phyloP scores from a whole-genome alignment of 2,797 vertebrate species.

The Cossypha heuglini region DNA sequence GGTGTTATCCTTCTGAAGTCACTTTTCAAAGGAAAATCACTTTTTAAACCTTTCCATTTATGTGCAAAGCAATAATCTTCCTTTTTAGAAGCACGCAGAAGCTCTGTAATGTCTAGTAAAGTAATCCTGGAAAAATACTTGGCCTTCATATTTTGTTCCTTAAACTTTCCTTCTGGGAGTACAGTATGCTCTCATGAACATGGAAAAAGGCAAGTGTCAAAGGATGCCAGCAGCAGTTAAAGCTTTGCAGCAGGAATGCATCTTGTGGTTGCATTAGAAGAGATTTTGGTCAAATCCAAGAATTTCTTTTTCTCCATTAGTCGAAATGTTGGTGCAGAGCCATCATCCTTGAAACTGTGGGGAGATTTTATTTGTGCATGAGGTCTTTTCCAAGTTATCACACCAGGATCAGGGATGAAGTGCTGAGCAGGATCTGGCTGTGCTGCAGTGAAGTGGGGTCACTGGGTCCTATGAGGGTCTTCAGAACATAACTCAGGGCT shows the following conservation, averaged over 20 bases:
- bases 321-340: neutral
- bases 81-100: neutral
- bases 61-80: neutral
- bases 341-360: neutral
- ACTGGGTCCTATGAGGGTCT: neutral
- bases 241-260: constrained; percentile 24
- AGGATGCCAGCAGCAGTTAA: constrained; percentile 37
- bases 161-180: constrained; percentile 34
- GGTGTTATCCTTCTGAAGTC: neutral
- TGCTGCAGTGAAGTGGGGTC: neutral
- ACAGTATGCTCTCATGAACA: neutral
- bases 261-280: constrained; percentile 12
- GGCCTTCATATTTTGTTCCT: neutral
- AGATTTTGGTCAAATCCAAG: constrained; percentile 10
- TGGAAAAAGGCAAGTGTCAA: neutral
- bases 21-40: constrained; percentile 22
- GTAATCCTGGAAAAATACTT: constrained; percentile 39
- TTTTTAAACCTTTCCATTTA: constrained; percentile 19
- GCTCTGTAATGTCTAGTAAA: constrained; percentile 4
- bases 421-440: constrained; percentile 35
- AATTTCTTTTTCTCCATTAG: neutral
- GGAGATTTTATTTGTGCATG: neutral
- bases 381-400: neutral
- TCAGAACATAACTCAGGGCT: neutral
- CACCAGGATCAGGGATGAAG: neutral